Conservation (phyloP, 2,888 invertebrate species). For the Bombyx huttoni region DNA sequence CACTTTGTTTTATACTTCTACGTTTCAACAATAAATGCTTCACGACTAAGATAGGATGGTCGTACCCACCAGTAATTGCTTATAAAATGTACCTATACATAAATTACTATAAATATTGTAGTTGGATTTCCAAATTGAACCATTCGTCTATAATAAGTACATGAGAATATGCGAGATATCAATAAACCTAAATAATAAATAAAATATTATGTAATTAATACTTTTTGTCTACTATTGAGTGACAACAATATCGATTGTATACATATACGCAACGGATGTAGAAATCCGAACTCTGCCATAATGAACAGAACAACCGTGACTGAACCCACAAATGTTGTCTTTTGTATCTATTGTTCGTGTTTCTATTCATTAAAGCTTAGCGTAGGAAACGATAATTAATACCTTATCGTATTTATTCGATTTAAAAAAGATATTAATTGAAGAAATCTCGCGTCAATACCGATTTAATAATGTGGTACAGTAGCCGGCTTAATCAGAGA, state of each 20-base stretch:
- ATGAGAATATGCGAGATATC: too few species aligned
- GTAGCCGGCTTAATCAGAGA: not conserved
- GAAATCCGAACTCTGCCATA: conserved; percentile 59
- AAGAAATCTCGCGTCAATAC: not conserved
- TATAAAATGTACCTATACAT: too few species aligned
- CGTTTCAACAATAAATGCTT: too few species aligned
- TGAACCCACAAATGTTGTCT: conserved; percentile 38
- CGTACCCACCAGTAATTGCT: too few species aligned
- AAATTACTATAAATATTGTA: too few species aligned
- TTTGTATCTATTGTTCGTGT: not conserved
- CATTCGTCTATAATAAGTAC: too few species aligned
- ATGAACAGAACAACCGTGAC: conserved; percentile 53
- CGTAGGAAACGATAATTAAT: not conserved
- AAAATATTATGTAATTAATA: not conserved
- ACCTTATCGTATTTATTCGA: not conserved
- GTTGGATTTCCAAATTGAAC: too few species aligned
- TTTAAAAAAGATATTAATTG: not conserved
- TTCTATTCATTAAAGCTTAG: not conserved
- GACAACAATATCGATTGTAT: conserved; percentile 63
- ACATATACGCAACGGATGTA: conserved; percentile 56
- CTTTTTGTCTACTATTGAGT: conserved; percentile 30
- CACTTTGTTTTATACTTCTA: too few species aligned
- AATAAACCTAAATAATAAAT: too few species aligned
- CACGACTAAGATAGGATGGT: too few species aligned
- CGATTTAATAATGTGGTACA: not conserved